Percentiles rank a stretch among this genome's conserved stretches.
Conservation (phyloP, 30 jellyfish, hydroid and myxozoan species). For the Aurelia coerulea region DNA sequence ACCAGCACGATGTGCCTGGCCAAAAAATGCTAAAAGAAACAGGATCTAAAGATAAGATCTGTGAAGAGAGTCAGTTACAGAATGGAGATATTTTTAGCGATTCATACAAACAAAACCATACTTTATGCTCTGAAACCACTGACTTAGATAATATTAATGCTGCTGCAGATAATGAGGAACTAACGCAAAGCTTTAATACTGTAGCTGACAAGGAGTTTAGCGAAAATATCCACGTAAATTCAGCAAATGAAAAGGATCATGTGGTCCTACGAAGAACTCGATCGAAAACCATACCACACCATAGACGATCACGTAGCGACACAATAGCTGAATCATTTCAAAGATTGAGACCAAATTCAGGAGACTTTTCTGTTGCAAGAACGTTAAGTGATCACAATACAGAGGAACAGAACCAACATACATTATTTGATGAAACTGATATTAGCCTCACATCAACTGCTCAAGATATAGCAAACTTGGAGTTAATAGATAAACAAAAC, state of each 20-base stretch:
- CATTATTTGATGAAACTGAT: too few relatives aligned
- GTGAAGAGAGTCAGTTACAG: background rate
- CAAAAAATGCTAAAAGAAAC: background rate
- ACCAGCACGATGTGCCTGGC: too few relatives aligned
- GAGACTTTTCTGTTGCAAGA: constrained; percentile 14
- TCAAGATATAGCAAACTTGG: too few relatives aligned
- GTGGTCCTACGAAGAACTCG: constrained; percentile 15
- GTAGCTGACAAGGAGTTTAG: background rate
- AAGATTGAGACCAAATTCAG: constrained; percentile 38
- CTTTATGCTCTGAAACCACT: background rate
- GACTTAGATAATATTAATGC: background rate
- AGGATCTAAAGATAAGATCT: too few relatives aligned
- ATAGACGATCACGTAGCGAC: constrained; percentile 63
- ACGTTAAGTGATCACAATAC: too few relatives aligned
- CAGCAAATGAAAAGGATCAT: background rate
- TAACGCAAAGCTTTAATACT: background rate
- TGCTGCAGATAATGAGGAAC: background rate
- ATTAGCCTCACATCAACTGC: too few relatives aligned
- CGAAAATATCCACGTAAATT: background rate
- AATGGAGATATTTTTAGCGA: background rate
- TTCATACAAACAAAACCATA: background rate
- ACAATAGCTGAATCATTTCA: constrained; percentile 58
- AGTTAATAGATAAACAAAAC: too few relatives aligned
- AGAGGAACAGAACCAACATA: too few relatives aligned
- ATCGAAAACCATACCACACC: background rate